Evolutionary conservation across 2,888 invertebrate genomes (phyloP).

Genomic region (Sclerodermus sp.): DNA sequence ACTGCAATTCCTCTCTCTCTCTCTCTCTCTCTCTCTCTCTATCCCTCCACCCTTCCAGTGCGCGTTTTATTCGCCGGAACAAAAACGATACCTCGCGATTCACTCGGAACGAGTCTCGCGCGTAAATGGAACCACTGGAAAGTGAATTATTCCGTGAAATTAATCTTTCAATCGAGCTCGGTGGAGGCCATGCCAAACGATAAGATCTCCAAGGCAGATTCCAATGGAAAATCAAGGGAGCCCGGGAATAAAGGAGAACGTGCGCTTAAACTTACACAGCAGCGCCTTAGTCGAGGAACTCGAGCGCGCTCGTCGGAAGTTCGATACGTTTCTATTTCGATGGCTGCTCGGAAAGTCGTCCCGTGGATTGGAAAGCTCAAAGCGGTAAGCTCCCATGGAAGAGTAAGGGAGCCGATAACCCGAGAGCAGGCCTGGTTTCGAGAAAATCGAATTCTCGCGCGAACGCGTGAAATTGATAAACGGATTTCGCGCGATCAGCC

Average conservation of each 20-base stretch:
- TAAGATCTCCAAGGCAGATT: too few relatives aligned
- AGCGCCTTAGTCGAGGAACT: not conserved
- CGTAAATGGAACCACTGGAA: too few relatives aligned
- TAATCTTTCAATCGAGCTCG: constrained; percentile 11
- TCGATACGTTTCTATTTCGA: constrained; percentile 11
- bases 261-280: too few relatives aligned
- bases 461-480: constrained; percentile 22
- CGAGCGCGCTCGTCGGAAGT: not conserved
- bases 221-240: too few relatives aligned
- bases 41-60: not conserved
- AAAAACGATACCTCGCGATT: not conserved
- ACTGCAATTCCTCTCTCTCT: constrained; percentile 5
- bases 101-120: not conserved
- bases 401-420: not conserved
- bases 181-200: constrained; percentile 18
- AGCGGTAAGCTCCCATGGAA: constrained; percentile 8
- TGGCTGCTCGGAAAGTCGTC: constrained; percentile 15
- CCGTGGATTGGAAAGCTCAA: constrained; percentile 6
- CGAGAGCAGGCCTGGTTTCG: constrained; percentile 10
- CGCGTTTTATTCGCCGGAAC: not conserved
- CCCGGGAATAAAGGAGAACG: not conserved
- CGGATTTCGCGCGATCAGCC: constrained; percentile 14
- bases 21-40: not conserved
- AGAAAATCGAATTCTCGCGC: constrained; percentile 20
- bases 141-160: too few relatives aligned